Base-by-base conservation (phyloP, 2,888 invertebrate species). In the Himalopsyche kuldschensis region DNA sequence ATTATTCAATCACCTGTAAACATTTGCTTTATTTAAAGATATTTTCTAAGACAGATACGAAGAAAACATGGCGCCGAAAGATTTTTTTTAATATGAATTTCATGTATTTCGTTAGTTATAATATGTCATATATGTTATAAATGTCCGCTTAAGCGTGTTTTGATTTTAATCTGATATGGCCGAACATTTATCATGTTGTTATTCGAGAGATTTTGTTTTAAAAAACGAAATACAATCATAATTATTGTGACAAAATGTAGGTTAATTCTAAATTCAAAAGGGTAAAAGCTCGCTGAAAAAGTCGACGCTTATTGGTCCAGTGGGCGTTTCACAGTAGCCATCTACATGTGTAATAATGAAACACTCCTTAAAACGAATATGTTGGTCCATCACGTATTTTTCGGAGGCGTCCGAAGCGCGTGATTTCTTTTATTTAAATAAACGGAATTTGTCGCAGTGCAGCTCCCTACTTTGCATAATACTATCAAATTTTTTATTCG, bases 391-490 rank as follows among this genome's bases (percentile, higher is more conserved):
- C 63, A 63, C 63, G 63, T 63, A 63, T 63, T 63, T 63, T 24
- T 24, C 15, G 69, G 11, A 27, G 27, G 11, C 69, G 24, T 30
- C 15, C 24, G 41, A 15, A 8, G 69, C 69, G 69, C 69, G 69
- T 69, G 69, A 69, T 69, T 69, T 69, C 69, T 69, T 69, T 69
- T 69, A 69, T 69, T 69, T 69, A 69, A 69, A 69, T 69, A 69
- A 69, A 69, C 69, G 15, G 11, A 69, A 27, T 69, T 69, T 69
- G 69, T 69, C 69, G 69, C 69, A 69, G 3, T 69, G 69, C 69
- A 69, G 69, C 27, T 69, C 15, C 55, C 1, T 20, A n/a, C 24
- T 55, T 55, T 55, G 55, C 69, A 69, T 69, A 30, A 0, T 69
- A 69, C 11, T 20, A 1, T 27, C 30, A 69, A 0, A 48, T 30